Base-by-base conservation (phyloP, 1,140 invertebrate species). In the Leptoteleia sp. region DNA sequence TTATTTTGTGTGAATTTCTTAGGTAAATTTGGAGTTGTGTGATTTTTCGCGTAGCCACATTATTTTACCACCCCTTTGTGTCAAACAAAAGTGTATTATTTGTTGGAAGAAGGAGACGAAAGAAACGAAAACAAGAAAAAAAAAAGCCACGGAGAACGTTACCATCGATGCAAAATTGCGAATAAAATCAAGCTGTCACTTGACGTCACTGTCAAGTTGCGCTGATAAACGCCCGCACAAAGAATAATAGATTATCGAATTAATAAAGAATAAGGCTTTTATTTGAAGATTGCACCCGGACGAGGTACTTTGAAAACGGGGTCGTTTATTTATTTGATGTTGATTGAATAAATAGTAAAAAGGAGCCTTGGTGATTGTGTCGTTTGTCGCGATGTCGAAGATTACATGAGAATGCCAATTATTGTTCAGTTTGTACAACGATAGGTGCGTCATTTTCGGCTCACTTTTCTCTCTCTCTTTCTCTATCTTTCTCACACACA, bases 161-260 rank as follows among this genome's bases (percentile, higher is more conserved):
- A n/a, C n/a, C n/a, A n/a, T n/a, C n/a, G n/a, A n/a, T n/a, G n/a
- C n/a, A n/a, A n/a, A n/a, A n/a, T n/a, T n/a, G n/a, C n/a, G n/a
- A 37, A 38, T 5, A 38, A 38, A 11, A 38, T 29, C 7, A 12
- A 40, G 19, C 4, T n/a, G 13, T 55, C 15, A 40, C 11, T 55
- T 16, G 11, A 42, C 9, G n/a, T n/a, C n/a, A n/a, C n/a, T n/a
- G n/a, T n/a, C n/a, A n/a, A 27, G 37, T 40, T 40, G 59, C 1
- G 16, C 15, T 9, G 19, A 33, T 16, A 45, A 19, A 16, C 12
- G 8, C n/a, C 1, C n/a, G 1, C n/a, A 33, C 35, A 9, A 52
- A 59, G 47, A 25, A 45, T 17, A 29, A 76, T 61, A 59, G 35
- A 52, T 70, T 78, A 65, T 54, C 47, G 19, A 55, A 72, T 62